Percentiles rank a stretch among this genome's conserved stretches.
These are phyloP conservation scores for Portevinia maculata DNA, from an alignment of 2,888 invertebrate genomes.

Conservation along the genomic window DNA sequence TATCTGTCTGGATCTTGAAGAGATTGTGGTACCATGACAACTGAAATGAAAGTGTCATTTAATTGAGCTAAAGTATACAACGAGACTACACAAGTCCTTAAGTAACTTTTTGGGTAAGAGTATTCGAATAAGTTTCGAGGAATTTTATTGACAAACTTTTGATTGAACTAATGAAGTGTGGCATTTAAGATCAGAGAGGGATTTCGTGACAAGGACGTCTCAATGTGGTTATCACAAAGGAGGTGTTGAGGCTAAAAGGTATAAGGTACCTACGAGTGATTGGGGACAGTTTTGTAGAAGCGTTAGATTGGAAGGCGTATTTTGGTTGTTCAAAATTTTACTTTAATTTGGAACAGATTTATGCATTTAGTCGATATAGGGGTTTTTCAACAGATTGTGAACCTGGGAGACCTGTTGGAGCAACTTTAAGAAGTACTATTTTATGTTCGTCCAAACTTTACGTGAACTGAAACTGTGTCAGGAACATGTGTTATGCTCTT, in stretches of 20 bases:
- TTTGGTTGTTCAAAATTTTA: too few relatives aligned
- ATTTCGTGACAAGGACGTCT: not conserved
- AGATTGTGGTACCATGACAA: constrained; percentile 24
- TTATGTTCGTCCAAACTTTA: too few relatives aligned
- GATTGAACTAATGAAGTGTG: constrained; percentile 23
- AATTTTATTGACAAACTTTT: constrained; percentile 28
- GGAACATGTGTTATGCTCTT: too few relatives aligned
- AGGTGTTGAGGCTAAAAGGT: not conserved
- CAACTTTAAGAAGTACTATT: too few relatives aligned
- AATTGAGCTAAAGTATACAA: constrained; percentile 28
- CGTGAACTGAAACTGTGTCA: too few relatives aligned
- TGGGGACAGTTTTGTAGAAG: not conserved
- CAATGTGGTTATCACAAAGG: not conserved
- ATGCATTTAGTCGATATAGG: too few relatives aligned
- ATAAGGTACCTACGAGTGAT: too few relatives aligned
- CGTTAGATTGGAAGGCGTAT: not conserved
- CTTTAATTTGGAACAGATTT: too few relatives aligned
- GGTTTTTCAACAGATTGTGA: too few relatives aligned
- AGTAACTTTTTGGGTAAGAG: not conserved
- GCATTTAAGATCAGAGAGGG: not conserved
- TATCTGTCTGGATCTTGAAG: constrained; percentile 14
- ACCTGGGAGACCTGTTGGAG: too few relatives aligned
- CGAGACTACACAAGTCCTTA: not conserved
- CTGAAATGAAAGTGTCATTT: constrained; percentile 57
- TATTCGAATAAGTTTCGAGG: constrained; percentile 1